These are phyloP conservation scores for Tromatobia lineatoria DNA, from an alignment of 2,888 invertebrate genomes.

Conservation along the genomic window DNA sequence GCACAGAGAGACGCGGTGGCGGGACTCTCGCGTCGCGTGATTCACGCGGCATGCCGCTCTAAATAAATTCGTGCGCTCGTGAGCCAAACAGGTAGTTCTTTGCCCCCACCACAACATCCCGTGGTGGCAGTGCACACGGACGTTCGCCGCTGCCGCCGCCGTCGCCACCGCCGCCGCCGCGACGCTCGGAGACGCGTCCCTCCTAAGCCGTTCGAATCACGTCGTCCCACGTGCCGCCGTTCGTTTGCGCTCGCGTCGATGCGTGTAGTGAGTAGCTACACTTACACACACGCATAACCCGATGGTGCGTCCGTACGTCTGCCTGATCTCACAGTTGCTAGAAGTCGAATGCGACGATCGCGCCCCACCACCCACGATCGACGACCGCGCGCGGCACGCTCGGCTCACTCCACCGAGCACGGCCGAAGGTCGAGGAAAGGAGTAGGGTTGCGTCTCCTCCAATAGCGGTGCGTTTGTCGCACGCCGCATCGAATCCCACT, in stretches of 20 bases:
- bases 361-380: slow-evolving; percentile 70
- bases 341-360: slow-evolving; percentile 70
- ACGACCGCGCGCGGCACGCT: slow-evolving; percentile 73
- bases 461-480: slow-evolving; percentile 80
- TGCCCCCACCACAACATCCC: slow-evolving; percentile 81
- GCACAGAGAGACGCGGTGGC: slow-evolving; percentile 44
- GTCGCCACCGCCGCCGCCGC: slow-evolving; percentile 77
- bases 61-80: slow-evolving; percentile 78
- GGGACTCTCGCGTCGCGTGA: slow-evolving; percentile 69
- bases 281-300: neutral
- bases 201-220: slow-evolving; percentile 65
- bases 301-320: slow-evolving; percentile 35
- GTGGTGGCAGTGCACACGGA: slow-evolving; percentile 78
- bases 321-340: slow-evolving; percentile 63
- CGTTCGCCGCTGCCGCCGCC: slow-evolving; percentile 77
- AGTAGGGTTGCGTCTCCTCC: slow-evolving; percentile 75
- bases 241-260: slow-evolving; percentile 35
- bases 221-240: slow-evolving; percentile 69
- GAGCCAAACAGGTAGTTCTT: slow-evolving; percentile 77
- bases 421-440: slow-evolving; percentile 61
- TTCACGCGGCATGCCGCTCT: slow-evolving; percentile 76
- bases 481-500: slow-evolving; percentile 83
- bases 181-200: slow-evolving; percentile 54
- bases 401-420: slow-evolving; percentile 79
- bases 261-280: slow-evolving; percentile 9